These are phyloP conservation scores for Peromyscus eremicus DNA, from an alignment of 2,797 vertebrate species.

Conservation along the genomic window DNA sequence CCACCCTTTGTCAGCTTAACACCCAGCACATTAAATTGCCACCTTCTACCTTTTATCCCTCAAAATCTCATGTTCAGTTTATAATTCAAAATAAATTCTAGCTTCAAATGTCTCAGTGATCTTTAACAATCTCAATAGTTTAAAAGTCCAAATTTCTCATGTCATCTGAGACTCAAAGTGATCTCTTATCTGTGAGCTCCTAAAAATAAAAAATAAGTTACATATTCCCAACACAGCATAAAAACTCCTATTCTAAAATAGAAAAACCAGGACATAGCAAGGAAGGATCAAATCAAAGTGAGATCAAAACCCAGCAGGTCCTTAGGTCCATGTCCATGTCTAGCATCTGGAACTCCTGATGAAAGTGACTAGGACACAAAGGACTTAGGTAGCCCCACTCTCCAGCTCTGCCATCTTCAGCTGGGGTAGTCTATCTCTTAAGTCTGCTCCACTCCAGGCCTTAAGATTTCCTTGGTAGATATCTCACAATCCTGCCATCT, in stretches of 20 bases:
- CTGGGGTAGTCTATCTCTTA: not conserved
- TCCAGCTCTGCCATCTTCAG: not conserved
- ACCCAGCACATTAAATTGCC: not conserved
- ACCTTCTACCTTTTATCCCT: not conserved
- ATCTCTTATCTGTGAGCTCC: not conserved
- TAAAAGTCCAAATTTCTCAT: not conserved
- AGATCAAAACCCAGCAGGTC: too few relatives aligned
- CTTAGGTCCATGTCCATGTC: too few relatives aligned
- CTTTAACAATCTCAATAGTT: not conserved
- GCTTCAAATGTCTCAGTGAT: not conserved
- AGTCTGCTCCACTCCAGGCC: not conserved
- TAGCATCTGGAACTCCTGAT: too few relatives aligned
- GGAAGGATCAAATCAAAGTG: too few relatives aligned
- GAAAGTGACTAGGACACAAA: too few relatives aligned
- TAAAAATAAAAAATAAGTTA: not conserved
- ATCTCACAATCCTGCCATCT: not conserved
- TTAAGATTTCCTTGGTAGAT: not conserved
- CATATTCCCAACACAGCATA: not conserved
- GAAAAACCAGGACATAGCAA: not conserved
- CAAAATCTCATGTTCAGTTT: not conserved
- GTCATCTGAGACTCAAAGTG: not conserved
- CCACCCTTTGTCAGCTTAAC: not conserved
- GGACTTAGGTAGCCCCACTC: not conserved
- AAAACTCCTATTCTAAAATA: not conserved
- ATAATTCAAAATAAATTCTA: not conserved